A percentile compares a stretch with the other conserved stretches of the same genome.
phyloP scores from a whole-genome alignment of 2,888 invertebrate species.

The Pseudococcus viburni region DNA sequence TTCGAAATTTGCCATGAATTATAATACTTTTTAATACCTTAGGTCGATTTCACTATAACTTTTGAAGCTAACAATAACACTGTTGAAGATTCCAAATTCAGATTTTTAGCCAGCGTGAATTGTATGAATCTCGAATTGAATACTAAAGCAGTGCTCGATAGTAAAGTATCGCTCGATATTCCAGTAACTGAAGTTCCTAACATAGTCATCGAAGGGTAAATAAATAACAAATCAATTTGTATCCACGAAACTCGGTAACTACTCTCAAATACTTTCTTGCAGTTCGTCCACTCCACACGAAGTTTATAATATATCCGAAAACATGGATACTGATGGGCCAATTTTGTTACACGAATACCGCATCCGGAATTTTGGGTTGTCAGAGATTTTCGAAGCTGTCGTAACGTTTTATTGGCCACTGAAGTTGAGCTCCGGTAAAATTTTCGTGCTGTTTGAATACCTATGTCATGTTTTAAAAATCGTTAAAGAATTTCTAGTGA shows the following conservation, averaged over 20 bases:
- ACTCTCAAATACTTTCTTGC: not conserved
- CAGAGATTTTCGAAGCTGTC: not conserved
- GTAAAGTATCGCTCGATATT: not conserved
- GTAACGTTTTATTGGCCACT: not conserved
- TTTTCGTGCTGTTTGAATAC: too few relatives aligned
- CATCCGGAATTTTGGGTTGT: not conserved
- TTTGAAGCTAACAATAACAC: not conserved
- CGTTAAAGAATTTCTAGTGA: too few relatives aligned
- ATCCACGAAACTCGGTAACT: not conserved
- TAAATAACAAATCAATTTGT: not conserved
- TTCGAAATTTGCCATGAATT: not conserved
- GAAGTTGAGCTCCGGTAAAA: not conserved
- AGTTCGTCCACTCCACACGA: too few relatives aligned
- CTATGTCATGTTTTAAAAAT: not conserved
- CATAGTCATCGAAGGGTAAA: not conserved
- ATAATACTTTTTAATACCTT: not conserved
- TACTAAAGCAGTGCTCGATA: not conserved
- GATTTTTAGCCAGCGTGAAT: slow-evolving; percentile 67
- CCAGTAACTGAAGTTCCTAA: not conserved
- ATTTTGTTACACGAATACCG: not conserved
- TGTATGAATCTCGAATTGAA: not conserved
- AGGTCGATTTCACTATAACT: not conserved
- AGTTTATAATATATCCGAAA: too few relatives aligned
- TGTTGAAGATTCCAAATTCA: not conserved
- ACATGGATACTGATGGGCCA: not conserved